Percentiles rank a stretch among this genome's conserved stretches.
phyloP scores from a whole-genome alignment of 2,797 vertebrate species.

The Sebastes hubbsi region DNA sequence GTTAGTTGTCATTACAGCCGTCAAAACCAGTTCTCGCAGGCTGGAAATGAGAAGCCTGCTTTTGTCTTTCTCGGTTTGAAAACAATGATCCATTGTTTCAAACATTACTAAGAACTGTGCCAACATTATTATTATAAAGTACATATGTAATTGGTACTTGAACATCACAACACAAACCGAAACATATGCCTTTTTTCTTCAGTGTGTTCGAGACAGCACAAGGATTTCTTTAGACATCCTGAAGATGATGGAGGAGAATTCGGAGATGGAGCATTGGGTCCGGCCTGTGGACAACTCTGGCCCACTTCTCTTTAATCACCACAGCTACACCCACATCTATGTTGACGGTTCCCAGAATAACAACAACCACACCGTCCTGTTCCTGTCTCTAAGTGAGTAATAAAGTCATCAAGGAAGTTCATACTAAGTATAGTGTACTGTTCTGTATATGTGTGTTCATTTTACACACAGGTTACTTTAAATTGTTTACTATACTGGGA shows the following conservation, averaged over 20 bases:
- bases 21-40: not conserved
- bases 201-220: slow-evolving; percentile 69
- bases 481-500: not conserved
- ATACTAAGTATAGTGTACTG: not conserved
- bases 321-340: slow-evolving; percentile 73
- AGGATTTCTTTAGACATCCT: fast-evolving
- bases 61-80: not conserved
- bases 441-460: not conserved
- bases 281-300: slow-evolving; percentile 23
- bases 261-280: slow-evolving; percentile 69
- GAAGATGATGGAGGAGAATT: slow-evolving; percentile 4
- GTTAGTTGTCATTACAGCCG: not conserved
- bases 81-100: not conserved
- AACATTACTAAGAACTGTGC: not conserved
- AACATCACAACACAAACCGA: not conserved
- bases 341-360: slow-evolving; percentile 27
- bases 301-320: slow-evolving; percentile 61
- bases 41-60: not conserved
- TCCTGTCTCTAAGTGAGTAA: slow-evolving; percentile 75
- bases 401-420: not conserved
- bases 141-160: not conserved
- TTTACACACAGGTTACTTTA: not conserved
- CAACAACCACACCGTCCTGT: slow-evolving; percentile 35
- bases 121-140: not conserved
- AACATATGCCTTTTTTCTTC: not conserved